These are phyloP conservation scores for Clytia hemisphaerica DNA, from an alignment of 30 jellyfish, hydroid and myxozoan genomes.

Conservation along the genomic window DNA sequence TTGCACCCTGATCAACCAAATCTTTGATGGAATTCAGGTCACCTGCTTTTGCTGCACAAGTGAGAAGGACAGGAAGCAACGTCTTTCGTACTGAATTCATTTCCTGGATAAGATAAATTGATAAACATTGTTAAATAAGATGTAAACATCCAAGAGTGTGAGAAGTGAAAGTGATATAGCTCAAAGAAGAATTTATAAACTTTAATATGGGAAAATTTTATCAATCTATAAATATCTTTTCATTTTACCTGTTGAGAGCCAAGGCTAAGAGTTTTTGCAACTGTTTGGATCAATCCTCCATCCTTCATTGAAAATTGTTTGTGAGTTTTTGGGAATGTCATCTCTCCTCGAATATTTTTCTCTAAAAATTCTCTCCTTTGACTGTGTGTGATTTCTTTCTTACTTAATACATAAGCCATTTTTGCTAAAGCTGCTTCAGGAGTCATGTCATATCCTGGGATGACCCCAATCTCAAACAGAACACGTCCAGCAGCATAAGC, in stretches of 20 bases:
- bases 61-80: slow-evolving; percentile 76
- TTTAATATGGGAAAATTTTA: not conserved
- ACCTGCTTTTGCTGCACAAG: slow-evolving; percentile 99
- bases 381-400: slow-evolving; percentile 38
- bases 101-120: slow-evolving; percentile 43
- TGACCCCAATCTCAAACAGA: slow-evolving; percentile 83
- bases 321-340: slow-evolving; percentile 54
- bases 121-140: not conserved
- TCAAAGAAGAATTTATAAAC: not conserved
- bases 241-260: slow-evolving; percentile 77
- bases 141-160: not conserved
- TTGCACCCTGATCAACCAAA: slow-evolving; percentile 92
- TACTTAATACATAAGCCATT: slow-evolving; percentile 78
- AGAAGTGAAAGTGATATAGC: not conserved
- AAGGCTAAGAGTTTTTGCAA: slow-evolving; percentile 81
- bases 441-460: slow-evolving; percentile 96
- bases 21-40: slow-evolving; percentile 65
- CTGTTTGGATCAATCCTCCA: slow-evolving; percentile 80
- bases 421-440: slow-evolving; percentile 95
- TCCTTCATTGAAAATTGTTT: slow-evolving; percentile 75
- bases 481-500: slow-evolving; percentile 95
- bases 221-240: not conserved
- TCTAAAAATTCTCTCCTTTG: slow-evolving; percentile 44
- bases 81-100: slow-evolving; percentile 87
- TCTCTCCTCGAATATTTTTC: slow-evolving; percentile 80